phyloP scores from a whole-genome alignment of 2,797 vertebrate species.

The Todus mexicanus region DNA sequence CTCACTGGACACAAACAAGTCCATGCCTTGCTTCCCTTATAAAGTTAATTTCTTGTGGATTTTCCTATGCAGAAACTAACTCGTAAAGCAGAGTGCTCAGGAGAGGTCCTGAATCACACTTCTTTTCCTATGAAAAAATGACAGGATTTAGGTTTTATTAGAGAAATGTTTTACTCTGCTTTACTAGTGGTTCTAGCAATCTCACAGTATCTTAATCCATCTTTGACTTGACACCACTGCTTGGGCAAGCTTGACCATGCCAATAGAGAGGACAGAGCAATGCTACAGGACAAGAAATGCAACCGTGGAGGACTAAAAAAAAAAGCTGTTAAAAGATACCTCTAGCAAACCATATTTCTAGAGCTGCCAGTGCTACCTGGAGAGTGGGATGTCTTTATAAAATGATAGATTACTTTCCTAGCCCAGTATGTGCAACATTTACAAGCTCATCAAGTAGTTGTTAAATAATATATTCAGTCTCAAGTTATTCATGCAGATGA shows the following conservation, averaged over 20 bases:
- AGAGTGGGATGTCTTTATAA: not conserved
- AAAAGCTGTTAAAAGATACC: not conserved
- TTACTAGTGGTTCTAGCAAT: not conserved
- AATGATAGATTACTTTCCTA: not conserved
- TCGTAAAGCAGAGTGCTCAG: not conserved
- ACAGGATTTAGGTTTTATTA: not conserved
- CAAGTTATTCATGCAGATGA: not conserved
- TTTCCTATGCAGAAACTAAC: not conserved
- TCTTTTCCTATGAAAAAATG: not conserved
- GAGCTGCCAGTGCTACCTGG: not conserved
- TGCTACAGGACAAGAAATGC: not conserved
- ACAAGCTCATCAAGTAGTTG: not conserved
- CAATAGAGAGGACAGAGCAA: not conserved
- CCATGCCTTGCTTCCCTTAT: not conserved
- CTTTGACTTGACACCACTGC: not conserved
- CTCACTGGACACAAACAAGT: not conserved
- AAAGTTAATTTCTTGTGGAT: not conserved
- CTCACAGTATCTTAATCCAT: not conserved
- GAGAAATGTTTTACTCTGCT: not conserved
- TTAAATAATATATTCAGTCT: not conserved
- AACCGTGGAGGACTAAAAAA: not conserved
- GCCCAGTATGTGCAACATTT: not conserved
- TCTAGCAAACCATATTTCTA: not conserved
- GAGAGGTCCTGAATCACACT: not conserved
- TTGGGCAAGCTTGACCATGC: not conserved